phyloP scores from a whole-genome alignment of 2,113 vertebrate genomes.

The Larimichthys crocea region DNA sequence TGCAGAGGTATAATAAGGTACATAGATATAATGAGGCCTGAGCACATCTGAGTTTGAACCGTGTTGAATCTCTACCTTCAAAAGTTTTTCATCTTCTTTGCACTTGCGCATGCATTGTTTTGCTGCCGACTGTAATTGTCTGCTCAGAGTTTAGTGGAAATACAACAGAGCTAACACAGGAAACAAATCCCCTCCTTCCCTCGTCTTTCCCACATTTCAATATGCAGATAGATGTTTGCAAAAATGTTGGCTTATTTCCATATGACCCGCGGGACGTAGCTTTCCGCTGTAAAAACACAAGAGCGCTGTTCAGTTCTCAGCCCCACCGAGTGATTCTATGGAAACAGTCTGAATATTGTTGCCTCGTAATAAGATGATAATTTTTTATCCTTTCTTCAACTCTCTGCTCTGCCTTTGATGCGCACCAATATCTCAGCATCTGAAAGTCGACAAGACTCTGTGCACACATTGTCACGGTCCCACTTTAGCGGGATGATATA shows the following conservation, averaged over 20 bases:
- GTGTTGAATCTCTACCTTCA: conserved; percentile 34
- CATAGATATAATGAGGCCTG: conserved; percentile 73
- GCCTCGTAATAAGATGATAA: conserved; percentile 74
- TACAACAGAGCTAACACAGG: not conserved
- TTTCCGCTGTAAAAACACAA: conserved; percentile 60
- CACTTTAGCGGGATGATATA: conserved; percentile 50
- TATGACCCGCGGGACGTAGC: conserved; percentile 65
- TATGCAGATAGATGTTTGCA: conserved; percentile 78
- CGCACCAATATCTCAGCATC: conserved; percentile 39
- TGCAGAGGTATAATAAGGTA: conserved; percentile 73
- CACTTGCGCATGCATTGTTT: not conserved
- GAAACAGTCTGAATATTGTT: conserved; percentile 69
- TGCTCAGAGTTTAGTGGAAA: conserved; percentile 16
- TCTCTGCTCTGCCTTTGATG: conserved; percentile 58
- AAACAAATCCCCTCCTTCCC: conserved; percentile 33
- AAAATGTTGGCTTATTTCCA: conserved; percentile 69
- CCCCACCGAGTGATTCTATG: conserved; percentile 49
- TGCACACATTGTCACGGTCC: conserved; percentile 29
- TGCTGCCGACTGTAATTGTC: not conserved
- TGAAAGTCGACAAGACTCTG: conserved; percentile 53
- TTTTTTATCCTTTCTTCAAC: conserved; percentile 59
- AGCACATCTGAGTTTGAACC: conserved; percentile 62
- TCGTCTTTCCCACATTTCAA: conserved; percentile 57
- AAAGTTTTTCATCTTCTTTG: conserved; percentile 3
- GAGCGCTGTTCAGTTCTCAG: conserved; percentile 59